phyloP scores from a whole-genome alignment of 2,113 vertebrate species.

The Brachyhypopomus gauderio region DNA sequence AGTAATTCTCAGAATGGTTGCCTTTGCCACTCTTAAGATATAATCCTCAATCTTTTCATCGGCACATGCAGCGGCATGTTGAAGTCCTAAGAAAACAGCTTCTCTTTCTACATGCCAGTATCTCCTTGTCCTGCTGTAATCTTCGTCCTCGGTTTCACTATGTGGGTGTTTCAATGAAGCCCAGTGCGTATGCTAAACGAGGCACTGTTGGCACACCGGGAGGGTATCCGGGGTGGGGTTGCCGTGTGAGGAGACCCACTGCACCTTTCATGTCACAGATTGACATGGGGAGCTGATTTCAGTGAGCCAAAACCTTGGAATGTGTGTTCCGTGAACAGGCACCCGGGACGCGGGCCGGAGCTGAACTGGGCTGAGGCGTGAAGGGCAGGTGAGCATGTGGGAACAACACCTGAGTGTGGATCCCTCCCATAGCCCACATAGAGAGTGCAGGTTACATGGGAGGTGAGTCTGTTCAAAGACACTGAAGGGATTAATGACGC shows the following conservation, averaged over 20 bases:
- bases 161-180: constrained; percentile 62
- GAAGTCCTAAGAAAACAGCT: constrained; percentile 50
- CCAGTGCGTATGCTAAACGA: neutral
- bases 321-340: constrained; percentile 28
- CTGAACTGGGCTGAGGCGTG: constrained; percentile 29
- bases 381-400: constrained; percentile 42
- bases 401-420: constrained; percentile 32
- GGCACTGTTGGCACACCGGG: constrained; percentile 14
- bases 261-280: constrained; percentile 32
- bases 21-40: constrained; percentile 5
- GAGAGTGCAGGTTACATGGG: constrained; percentile 35
- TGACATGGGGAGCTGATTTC: constrained; percentile 1
- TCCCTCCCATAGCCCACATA: constrained; percentile 35
- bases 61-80: constrained; percentile 55
- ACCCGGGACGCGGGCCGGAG: neutral
- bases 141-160: constrained; percentile 54
- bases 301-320: constrained; percentile 37
- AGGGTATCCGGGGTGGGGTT: neutral
- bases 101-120: constrained; percentile 39
- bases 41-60: constrained; percentile 37
- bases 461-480: constrained; percentile 32
- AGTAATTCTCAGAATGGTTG: constrained; percentile 12
- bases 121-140: constrained; percentile 38
- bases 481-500: constrained; percentile 16
- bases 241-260: neutral